These are phyloP conservation scores for Poicephalus meyeri DNA, from an alignment of 2,113 vertebrate genomes.

Conservation along the genomic window DNA sequence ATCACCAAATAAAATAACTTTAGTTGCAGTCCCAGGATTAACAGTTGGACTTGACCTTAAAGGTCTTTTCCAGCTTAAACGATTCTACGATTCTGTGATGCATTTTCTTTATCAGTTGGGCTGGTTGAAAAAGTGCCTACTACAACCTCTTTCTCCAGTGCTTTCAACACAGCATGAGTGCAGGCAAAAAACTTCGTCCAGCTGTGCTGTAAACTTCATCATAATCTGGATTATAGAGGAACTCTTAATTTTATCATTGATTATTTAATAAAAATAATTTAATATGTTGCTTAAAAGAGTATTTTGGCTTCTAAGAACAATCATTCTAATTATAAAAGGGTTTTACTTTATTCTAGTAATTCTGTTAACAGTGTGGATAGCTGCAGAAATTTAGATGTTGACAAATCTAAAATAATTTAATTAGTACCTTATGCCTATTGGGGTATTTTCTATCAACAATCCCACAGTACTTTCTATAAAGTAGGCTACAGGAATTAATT, in stretches of 20 bases:
- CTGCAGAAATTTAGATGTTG: neutral
- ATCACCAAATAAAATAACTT: neutral
- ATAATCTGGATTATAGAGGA: neutral
- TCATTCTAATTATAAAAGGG: neutral
- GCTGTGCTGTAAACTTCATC: neutral
- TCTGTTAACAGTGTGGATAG: neutral
- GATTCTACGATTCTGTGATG: neutral
- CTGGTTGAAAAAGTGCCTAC: neutral
- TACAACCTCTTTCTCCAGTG: neutral
- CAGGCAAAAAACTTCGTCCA: neutral
- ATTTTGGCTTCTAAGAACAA: neutral
- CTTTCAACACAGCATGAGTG: neutral
- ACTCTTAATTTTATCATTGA: neutral
- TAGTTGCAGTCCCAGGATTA: neutral
- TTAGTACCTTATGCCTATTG: neutral
- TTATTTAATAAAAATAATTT: neutral
- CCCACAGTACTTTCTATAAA: neutral
- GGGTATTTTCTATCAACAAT: neutral
- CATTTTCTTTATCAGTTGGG: neutral
- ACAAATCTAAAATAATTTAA: neutral
- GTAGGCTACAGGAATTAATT: slow-evolving; percentile 14
- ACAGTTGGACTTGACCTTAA: neutral
- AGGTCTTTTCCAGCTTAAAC: neutral
- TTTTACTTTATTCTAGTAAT: neutral
- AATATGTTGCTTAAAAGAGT: neutral